Base-by-base conservation (phyloP, 2,888 invertebrate species). In the Dicycla oo region DNA sequence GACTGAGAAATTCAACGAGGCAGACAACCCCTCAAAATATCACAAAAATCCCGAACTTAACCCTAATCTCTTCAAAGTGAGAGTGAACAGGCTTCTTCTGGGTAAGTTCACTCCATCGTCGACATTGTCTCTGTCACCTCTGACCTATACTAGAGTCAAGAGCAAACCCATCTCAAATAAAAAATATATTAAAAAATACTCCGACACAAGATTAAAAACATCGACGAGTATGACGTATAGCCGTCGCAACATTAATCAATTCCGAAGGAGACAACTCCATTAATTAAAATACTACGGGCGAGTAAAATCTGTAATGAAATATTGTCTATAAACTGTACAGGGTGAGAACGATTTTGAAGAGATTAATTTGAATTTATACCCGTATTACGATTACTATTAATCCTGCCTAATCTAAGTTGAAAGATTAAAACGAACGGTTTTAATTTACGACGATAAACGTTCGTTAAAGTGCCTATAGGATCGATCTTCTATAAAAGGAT, bases 241-340 rank as follows among this genome's bases (percentile, higher is more conserved):
- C 75, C 49, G 56, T 67, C 61, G 64, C 47, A 61, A 80, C 68
- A 74, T 77, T 93, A 90, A 91, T 93, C 93, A 93, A 91, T 89
- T 88, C 84, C 72, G 82, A 75, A 83, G 81, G 86, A 81, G 83
- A 87, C 89, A 85, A 89, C 88, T 88, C 88, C 89, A 92, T 93
- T 93, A 92, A 94, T 94, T 94, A 94, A 94, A 94, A 90, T 88
- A 89, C 87, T 89, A 92, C 91, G 93, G 89, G 73, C 85, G 90
- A 90, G 91, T 92, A 88, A 87, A 90, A 88, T 83, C 86, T 79
- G 86, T 90, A 89, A 90, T 90, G 88, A 91, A 88, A 91, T 90
- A 89, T 88, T 88, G 87, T 90, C 88, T 89, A 81, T 82, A 71
- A 82, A 78, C 67, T 79, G 62, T 51, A 71, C 18, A 13, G 68